Evolutionary conservation across 2,888 invertebrate genomes (phyloP).

Genomic region (Actias luna): DNA sequence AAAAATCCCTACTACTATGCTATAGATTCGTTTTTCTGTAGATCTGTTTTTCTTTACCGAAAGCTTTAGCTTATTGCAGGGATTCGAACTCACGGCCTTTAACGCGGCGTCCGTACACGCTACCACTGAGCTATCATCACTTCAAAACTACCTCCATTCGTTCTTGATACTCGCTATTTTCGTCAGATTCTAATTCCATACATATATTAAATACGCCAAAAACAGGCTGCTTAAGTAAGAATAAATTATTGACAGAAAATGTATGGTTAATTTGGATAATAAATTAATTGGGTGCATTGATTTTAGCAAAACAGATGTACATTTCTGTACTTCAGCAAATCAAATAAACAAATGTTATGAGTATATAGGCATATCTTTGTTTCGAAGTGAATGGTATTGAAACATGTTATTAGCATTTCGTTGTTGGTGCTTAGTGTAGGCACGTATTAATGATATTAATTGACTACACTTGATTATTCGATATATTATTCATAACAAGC

Average conservation of each 20-base stretch:
- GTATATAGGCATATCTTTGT: background rate
- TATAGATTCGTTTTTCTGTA: no score
- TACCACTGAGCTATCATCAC: no score
- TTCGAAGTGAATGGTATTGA: constrained; percentile 1
- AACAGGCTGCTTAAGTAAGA: background rate
- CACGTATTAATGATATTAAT: constrained; percentile 1
- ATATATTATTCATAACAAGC: background rate
- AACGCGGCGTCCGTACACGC: no score
- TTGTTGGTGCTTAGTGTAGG: background rate
- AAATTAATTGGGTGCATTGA: constrained; percentile 21
- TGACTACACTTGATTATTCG: background rate
- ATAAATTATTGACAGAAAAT: background rate
- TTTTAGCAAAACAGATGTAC: constrained; percentile 4
- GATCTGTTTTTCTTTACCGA: no score
- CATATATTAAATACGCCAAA: no score
- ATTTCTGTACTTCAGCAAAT: background rate
- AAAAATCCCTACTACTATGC: no score
- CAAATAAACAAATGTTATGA: background rate
- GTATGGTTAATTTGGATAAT: no score
- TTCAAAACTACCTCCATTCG: no score
- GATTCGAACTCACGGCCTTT: no score
- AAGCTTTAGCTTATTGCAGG: no score
- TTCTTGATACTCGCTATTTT: no score
- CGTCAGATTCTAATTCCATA: no score
- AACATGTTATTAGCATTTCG: background rate